Evolutionary conservation across 2,888 invertebrate species (phyloP), one percentile per base, ranked within the genome.

Genomic region (Trissolcus japonicus): DNA sequence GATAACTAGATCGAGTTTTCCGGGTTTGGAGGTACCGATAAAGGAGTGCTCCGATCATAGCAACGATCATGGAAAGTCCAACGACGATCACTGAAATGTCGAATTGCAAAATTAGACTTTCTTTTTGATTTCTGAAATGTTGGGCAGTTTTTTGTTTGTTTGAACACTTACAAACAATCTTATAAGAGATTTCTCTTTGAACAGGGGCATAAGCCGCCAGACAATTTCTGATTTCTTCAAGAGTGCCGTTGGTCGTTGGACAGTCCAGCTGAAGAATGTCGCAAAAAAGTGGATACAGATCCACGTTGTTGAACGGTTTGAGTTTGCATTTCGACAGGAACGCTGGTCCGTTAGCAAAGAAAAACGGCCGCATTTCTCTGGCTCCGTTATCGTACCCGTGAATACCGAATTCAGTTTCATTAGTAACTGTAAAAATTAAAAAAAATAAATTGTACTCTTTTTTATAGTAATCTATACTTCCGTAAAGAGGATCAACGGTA

Each of bases 271-370:
- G 89, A 2, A 94, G 86, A 53, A 94, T 89, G 77, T 91, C 88
- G 81, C 93, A 92, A 83, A 94, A 92, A 19, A 94, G 86, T 50
- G 92, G 91, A 84, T 92, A 94, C 53, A 94, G 86, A 87, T 94
- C 94, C 11, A 94, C 91, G 56, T 91, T 92, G 66, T 92, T 88
- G 79, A 94, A 93, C 0, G 93, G 92, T 4, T 90, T 82, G 1
- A 92, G 86, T 82, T 90, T 87, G 81, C 90, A 90, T 50, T 90
- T 86, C 43, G 86, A 83, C 78, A 90, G 90, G 80, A 95, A 92
- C 76, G 90, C 90, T 0, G 94, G 94, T 2, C 95, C 94, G 79
- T 91, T 89, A 0, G 93, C 94, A 83, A 94, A 91, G 85, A 95
- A 94, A 82, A 93, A 92, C 4, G 94, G 93, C 81, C 91, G 92